phyloP scores from a whole-genome alignment of 1,140 invertebrate species.

The Bemisia tabaci region DNA sequence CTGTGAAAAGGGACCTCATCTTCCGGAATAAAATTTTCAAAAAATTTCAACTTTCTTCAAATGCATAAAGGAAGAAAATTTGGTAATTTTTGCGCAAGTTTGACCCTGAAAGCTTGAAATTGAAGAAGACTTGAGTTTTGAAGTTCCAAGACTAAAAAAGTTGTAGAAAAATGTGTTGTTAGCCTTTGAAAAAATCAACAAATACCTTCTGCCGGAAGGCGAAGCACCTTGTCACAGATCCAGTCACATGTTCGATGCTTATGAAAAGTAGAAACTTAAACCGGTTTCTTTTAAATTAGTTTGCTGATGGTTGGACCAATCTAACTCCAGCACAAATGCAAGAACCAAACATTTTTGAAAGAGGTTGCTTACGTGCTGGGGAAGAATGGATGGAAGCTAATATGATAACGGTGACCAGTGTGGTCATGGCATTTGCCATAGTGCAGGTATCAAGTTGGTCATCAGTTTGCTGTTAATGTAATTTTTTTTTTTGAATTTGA shows the following conservation, averaged over 20 bases:
- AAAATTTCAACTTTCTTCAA: no score
- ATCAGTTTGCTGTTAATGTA: constrained; percentile 2
- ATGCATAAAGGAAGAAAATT: no score
- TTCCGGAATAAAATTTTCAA: no score
- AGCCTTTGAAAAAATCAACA: no score
- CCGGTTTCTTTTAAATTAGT: constrained; percentile 17
- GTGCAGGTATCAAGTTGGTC: constrained; percentile 50
- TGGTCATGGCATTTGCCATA: constrained; percentile 64
- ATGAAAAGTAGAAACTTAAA: neutral
- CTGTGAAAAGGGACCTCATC: no score
- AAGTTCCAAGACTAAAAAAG: no score
- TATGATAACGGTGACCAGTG: constrained; percentile 70
- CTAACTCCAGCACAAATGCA: constrained; percentile 36
- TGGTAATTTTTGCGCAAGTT: no score
- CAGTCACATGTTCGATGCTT: neutral
- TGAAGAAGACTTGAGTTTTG: no score
- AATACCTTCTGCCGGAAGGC: no score
- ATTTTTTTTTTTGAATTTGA: neutral
- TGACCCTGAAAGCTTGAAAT: no score
- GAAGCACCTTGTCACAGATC: neutral
- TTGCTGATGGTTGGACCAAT: constrained; percentile 21
- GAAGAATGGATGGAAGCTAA: constrained; percentile 91
- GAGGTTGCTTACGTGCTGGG: constrained; percentile 80
- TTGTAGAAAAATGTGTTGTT: no score
- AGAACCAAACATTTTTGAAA: constrained; percentile 81